These are phyloP conservation scores for Leiothrix lutea DNA, from an alignment of 2,113 vertebrate species.

Conservation along the genomic window DNA sequence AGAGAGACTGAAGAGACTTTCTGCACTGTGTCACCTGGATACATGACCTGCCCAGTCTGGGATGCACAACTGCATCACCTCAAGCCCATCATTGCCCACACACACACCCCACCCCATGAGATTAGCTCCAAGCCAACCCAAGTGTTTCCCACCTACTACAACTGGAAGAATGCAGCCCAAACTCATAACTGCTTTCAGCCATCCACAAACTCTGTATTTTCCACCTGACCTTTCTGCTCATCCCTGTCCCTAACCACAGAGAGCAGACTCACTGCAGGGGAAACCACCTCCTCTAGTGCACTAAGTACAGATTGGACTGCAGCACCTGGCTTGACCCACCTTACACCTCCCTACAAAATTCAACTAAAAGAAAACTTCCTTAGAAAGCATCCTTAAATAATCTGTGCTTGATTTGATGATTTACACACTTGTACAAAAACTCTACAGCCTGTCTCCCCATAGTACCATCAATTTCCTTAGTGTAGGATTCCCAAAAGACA, in stretches of 20 bases:
- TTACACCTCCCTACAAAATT: not conserved
- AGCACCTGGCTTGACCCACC: not conserved
- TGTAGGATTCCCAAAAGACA: not conserved
- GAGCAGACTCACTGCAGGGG: accelerated
- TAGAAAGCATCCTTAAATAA: not conserved
- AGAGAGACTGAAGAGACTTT: not conserved
- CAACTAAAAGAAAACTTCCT: not conserved
- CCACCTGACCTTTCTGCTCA: not conserved
- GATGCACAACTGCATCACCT: not conserved
- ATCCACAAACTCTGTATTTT: not conserved
- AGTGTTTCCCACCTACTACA: not conserved
- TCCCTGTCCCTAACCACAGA: accelerated
- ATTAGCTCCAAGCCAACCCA: not conserved
- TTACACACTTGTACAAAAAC: not conserved
- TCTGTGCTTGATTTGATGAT: not conserved
- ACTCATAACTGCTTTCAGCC: not conserved
- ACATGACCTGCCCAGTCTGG: not conserved
- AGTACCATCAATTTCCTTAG: not conserved
- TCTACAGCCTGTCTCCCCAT: not conserved
- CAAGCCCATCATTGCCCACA: not conserved
- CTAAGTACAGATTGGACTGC: accelerated
- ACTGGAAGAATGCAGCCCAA: not conserved
- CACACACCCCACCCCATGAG: accelerated
- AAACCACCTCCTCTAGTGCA: accelerated
- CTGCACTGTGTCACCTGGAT: accelerated